Percentiles rank a stretch among this genome's conserved stretches.
These are phyloP conservation scores for Apis laboriosa DNA, from an alignment of 1,140 invertebrate genomes.

Conservation along the genomic window DNA sequence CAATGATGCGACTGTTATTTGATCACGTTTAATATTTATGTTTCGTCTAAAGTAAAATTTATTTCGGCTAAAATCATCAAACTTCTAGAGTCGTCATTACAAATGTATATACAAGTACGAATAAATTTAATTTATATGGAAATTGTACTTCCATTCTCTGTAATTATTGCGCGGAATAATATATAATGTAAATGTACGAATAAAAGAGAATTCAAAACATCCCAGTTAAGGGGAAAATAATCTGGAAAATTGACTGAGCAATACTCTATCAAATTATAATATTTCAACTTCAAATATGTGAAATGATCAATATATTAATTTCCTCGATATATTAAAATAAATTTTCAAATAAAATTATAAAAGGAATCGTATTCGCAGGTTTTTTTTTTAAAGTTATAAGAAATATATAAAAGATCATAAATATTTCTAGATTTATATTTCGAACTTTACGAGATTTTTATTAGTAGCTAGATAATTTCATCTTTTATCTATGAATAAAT, in stretches of 20 bases:
- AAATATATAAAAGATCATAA: no score
- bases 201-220: neutral
- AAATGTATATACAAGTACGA: neutral
- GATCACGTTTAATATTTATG: neutral
- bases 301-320: neutral
- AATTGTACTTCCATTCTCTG: neutral
- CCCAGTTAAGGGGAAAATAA: neutral
- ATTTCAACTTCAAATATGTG: neutral
- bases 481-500: no score
- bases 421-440: no score
- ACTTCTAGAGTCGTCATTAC: neutral
- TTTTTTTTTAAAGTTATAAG: no score
- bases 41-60: neutral
- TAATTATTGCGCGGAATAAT: neutral
- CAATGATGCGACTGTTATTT: neutral
- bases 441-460: no score
- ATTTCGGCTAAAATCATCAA: neutral
- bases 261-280: neutral
- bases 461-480: no score
- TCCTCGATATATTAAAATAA: neutral
- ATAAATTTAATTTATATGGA: constrained; percentile 2
- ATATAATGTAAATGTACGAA: neutral
- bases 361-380: no score
- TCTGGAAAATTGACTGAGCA: neutral
- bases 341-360: neutral